A percentile compares a stretch with the other conserved stretches of the same genome.
phyloP scores from a whole-genome alignment of 1,140 invertebrate genomes.

The Drosophila pseudoobscura region DNA sequence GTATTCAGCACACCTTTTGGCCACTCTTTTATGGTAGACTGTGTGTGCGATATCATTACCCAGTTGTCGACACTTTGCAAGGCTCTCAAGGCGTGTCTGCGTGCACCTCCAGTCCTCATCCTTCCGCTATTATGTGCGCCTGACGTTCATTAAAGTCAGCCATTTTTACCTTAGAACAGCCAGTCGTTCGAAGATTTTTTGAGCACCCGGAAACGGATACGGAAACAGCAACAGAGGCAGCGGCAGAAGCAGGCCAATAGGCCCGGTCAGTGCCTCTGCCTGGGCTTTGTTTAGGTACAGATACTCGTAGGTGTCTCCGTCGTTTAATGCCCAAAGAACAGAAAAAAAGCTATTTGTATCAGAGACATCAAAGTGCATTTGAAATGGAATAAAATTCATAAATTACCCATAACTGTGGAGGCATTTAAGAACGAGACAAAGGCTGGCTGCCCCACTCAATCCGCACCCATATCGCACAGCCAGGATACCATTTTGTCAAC shows the following conservation, averaged over 20 bases:
- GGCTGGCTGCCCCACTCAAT: too few relatives aligned
- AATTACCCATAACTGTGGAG: conserved; percentile 26
- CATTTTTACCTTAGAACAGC: too few relatives aligned
- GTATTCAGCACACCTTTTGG: too few relatives aligned
- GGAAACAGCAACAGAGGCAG: conserved; percentile 1
- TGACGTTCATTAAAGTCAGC: conserved; percentile 15
- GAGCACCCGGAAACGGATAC: conserved; percentile 2
- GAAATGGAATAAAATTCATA: conserved; percentile 27
- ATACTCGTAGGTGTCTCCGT: background rate
- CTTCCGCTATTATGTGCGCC: background rate
- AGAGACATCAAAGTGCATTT: conserved; percentile 31
- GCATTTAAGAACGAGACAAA: conserved; percentile 11
- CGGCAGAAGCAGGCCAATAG: background rate
- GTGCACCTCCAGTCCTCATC: background rate
- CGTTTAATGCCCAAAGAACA: background rate
- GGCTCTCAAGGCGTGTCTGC: conserved; percentile 5
- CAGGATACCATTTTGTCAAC: too few relatives aligned
- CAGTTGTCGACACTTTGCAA: conserved; percentile 36
- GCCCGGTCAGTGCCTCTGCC: conserved; percentile 22
- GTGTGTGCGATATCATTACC: conserved; percentile 15
- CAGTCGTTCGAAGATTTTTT: background rate
- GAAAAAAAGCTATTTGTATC: background rate
- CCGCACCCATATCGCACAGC: too few relatives aligned
- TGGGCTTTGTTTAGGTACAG: conserved; percentile 4
- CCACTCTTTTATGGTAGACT: too few relatives aligned